Percentiles rank a stretch among this genome's conserved stretches.
phyloP scores from a whole-genome alignment of 2,113 vertebrate genomes.

The Pao palembangensis region DNA sequence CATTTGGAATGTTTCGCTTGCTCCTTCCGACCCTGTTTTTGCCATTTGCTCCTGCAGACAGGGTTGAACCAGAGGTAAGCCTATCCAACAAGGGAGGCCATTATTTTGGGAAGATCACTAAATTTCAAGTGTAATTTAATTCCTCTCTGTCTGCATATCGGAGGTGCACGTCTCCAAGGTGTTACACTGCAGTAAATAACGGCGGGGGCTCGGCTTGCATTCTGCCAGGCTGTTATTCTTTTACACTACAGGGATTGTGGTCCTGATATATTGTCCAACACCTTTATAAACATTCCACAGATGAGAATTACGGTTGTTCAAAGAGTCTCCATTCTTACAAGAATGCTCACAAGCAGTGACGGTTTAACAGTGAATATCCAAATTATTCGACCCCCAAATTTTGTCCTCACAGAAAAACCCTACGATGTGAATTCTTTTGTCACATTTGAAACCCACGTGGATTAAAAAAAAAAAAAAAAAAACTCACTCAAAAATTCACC shows the following conservation, averaged over 20 bases:
- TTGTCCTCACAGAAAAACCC: too few species aligned
- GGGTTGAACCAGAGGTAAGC: conserved; percentile 55
- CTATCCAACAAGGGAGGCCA: conserved; percentile 70
- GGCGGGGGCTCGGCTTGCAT: conserved; percentile 34
- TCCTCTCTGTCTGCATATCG: conserved; percentile 63
- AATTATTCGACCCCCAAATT: too few species aligned
- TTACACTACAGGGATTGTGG: conserved; percentile 53
- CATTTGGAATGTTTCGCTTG: conserved; percentile 49
- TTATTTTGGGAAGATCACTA: conserved; percentile 70
- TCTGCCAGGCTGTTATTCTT: conserved; percentile 55
- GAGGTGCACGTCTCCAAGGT: conserved; percentile 56
- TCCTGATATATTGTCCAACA: conserved; percentile 42
- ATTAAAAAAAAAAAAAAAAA: too few species aligned
- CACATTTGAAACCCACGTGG: too few species aligned
- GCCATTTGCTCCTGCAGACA: conserved; percentile 49
- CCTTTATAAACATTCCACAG: conserved; percentile 45
- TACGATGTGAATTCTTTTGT: too few species aligned
- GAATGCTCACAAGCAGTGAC: too few species aligned
- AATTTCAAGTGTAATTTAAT: conserved; percentile 72
- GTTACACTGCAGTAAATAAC: conserved; percentile 68
- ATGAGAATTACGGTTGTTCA: conserved; percentile 43
- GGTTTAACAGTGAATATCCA: too few species aligned
- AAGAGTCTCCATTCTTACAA: conserved; percentile 22
- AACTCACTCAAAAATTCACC: too few species aligned
- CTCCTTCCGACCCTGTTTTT: conserved; percentile 56